Percentiles rank a stretch among this genome's conserved stretches.
phyloP scores from a whole-genome alignment of 2,888 invertebrate genomes.

The Chloroclystis v-ata region DNA sequence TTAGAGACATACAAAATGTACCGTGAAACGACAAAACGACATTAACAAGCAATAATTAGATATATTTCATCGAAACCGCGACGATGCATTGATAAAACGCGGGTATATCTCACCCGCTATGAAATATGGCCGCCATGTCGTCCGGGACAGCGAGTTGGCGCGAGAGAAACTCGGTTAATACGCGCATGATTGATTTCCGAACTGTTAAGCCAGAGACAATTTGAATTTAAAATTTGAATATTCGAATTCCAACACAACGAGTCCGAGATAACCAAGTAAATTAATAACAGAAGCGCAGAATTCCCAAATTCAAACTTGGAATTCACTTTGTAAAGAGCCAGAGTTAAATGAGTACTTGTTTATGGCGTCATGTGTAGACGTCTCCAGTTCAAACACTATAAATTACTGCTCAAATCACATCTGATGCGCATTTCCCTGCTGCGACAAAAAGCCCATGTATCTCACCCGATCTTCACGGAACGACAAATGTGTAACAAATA shows the following conservation, averaged over 20 bases:
- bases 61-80: conserved; percentile 73
- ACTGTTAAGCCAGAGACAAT: conserved; percentile 32
- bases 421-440: conserved; percentile 70
- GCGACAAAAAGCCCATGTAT: conserved; percentile 75
- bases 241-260: not conserved
- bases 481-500: conserved; percentile 79
- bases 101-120: conserved; percentile 70
- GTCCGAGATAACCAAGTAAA: too few species aligned
- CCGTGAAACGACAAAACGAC: conserved; percentile 61
- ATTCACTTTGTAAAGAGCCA: conserved; percentile 11
- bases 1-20: conserved; percentile 61
- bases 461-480: conserved; percentile 75
- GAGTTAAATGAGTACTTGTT: conserved; percentile 44
- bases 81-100: conserved; percentile 77
- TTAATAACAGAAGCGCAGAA: not conserved
- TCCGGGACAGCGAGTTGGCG: conserved; percentile 67
- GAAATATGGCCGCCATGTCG: conserved; percentile 71
- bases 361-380: conserved; percentile 58
- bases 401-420: conserved; percentile 76
- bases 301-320: conserved; percentile 12
- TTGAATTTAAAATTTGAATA: conserved; percentile 12
- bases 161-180: conserved; percentile 64
- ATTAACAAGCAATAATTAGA: conserved; percentile 74
- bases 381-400: conserved; percentile 70
- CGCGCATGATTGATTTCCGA: conserved; percentile 68